phyloP scores from a whole-genome alignment of 2,888 invertebrate species.

The Phlogophora meticulosa region DNA sequence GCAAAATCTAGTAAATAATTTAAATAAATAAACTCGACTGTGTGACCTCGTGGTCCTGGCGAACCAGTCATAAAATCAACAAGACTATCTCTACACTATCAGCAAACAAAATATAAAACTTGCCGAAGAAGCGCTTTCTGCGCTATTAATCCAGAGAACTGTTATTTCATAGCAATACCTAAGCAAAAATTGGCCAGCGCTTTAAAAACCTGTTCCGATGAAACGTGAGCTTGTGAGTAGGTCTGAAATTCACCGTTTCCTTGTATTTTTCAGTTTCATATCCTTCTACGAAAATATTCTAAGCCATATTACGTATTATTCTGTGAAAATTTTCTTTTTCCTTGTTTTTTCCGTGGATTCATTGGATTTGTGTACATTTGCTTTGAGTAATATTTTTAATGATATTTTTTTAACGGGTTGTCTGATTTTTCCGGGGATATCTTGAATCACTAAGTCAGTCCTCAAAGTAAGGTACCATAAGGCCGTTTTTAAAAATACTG shows the following conservation, averaged over 20 bases:
- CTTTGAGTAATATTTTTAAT: background rate
- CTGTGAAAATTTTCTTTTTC: background rate
- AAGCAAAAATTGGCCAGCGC: conserved; percentile 10
- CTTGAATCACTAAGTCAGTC: too few species aligned
- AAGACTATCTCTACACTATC: background rate
- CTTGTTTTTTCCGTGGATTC: background rate
- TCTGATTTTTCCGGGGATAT: too few species aligned
- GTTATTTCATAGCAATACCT: conserved; percentile 31
- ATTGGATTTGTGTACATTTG: background rate
- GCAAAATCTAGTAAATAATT: too few species aligned
- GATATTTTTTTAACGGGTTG: too few species aligned
- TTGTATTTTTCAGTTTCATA: conserved; percentile 22
- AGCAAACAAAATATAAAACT: conserved; percentile 18
- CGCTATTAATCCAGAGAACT: conserved; percentile 21
- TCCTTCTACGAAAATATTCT: conserved; percentile 1
- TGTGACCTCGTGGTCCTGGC: too few species aligned
- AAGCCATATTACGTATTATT: background rate
- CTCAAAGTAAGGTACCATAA: too few species aligned
- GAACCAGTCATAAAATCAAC: conserved; percentile 8
- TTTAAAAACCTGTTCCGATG: conserved; percentile 17
- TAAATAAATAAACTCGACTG: background rate
- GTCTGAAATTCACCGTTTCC: conserved; percentile 8
- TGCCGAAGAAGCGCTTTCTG: conserved; percentile 18
- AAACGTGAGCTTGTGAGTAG: conserved; percentile 13
- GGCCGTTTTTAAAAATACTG: too few species aligned